Evolutionary conservation across 2,797 vertebrate species (phyloP), one percentile per base, ranked within the genome.

Genomic region (Brachyalestes nurse): DNA sequence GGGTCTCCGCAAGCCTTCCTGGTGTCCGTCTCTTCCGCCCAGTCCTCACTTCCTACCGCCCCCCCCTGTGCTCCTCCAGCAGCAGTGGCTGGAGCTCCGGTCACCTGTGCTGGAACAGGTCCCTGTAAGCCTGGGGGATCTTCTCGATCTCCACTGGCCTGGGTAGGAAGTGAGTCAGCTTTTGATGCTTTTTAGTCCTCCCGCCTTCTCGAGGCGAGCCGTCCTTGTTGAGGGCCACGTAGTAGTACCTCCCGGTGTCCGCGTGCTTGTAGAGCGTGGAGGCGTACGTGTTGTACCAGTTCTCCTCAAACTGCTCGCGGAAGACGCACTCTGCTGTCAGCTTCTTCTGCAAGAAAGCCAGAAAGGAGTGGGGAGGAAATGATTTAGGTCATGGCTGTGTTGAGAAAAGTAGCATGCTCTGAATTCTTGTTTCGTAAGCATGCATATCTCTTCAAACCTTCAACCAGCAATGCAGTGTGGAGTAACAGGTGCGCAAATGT

Each of bases 241-340:
- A 99, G 93, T 97, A 99, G 74, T 96, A 97, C 84, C 97, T 94
- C 77, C 96, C 97, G 0, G 97, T 97, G 92, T 99, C 97, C 0
- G 89, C 89, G 78, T 99, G 98, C 89, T 97, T 98, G 95, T 98
- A 99, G 61, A 97, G 93, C 3, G 97, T 99, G 0, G 97, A 99
- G 53, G 97, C 96, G 34, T 99, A 99, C 0, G 98, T 99, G 94
- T 99, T 99, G 95, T 99, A 99, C 98, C 98, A 99, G 92, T 99
- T 99, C 93, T 99, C 98, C 93, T 99, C 98, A 88, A 99, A 99
- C 91, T 99, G 97, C 93, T 99, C 98, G 70, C 97, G 95, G 95
- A 99, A 98, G 75, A 99, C 97, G 0, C 97, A 99, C 90, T 99
- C 98, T 34, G 95, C 94, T 0, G 96, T 97, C 87, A 98, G 96